Conservation (phyloP, 1,140 invertebrate genomes). For the Subanguina moxae region DNA sequence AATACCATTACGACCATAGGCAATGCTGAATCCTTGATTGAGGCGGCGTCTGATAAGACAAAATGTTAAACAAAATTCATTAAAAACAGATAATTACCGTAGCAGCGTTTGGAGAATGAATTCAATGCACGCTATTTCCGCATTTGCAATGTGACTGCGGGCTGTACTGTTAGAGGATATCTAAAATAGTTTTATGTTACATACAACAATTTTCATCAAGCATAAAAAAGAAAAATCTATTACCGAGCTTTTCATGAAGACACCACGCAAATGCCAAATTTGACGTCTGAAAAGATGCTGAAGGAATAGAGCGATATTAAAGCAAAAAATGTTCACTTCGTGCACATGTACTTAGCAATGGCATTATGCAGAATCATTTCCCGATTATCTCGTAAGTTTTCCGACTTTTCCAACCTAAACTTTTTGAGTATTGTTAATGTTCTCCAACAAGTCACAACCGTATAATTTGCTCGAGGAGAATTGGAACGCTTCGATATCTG, state of each 20-base stretch:
- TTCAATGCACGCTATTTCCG: slow-evolving; percentile 21
- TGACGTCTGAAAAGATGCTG: slow-evolving; percentile 19
- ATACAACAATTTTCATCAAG: neutral
- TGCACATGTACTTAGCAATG: slow-evolving; percentile 35
- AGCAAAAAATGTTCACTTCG: slow-evolving; percentile 12
- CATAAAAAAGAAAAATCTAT: neutral
- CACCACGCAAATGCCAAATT: slow-evolving; percentile 27
- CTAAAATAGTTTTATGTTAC: neutral
- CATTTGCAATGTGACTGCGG: neutral
- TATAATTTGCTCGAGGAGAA: slow-evolving; percentile 25
- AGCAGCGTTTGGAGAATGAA: slow-evolving; percentile 40
- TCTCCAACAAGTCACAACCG: too few relatives aligned
- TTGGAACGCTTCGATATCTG: slow-evolving; percentile 31
- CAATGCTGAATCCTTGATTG: slow-evolving; percentile 38
- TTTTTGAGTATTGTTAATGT: too few relatives aligned
- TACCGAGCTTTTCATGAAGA: slow-evolving; percentile 25
- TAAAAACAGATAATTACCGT: slow-evolving; percentile 16
- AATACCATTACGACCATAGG: slow-evolving; percentile 40
- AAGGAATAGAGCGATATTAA: too few relatives aligned
- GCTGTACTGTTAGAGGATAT: neutral
- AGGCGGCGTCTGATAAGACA: slow-evolving; percentile 27
- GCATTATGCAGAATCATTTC: slow-evolving; percentile 46
- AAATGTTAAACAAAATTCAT: neutral
- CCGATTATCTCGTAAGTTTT: slow-evolving; percentile 27
- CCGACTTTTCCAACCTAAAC: slow-evolving; percentile 24